Evolutionary conservation across 2,888 invertebrate genomes (phyloP).

Genomic region (Parasteatoda lunata): DNA sequence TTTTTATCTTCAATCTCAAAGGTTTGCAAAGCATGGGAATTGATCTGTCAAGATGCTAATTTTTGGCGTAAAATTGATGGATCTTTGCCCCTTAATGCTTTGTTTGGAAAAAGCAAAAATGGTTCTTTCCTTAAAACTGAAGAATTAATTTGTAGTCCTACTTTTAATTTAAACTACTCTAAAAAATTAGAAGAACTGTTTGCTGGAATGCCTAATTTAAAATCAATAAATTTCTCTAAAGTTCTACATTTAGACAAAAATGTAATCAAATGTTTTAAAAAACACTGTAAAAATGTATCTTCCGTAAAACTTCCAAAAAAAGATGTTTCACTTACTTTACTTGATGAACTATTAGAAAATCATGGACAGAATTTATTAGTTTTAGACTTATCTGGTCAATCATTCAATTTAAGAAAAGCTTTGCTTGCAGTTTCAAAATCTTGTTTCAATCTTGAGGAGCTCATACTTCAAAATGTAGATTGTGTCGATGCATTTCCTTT

Average conservation of each 20-base stretch:
- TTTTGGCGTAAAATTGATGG: neutral
- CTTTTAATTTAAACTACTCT: neutral
- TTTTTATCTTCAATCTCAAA: neutral
- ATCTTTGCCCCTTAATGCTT: neutral
- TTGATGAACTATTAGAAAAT: neutral
- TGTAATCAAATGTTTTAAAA: neutral
- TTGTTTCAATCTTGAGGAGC: neutral
- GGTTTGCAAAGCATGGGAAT: neutral
- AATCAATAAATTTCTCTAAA: neutral
- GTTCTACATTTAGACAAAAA: neutral
- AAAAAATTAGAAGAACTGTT: neutral
- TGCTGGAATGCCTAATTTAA: neutral
- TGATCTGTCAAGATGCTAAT: neutral
- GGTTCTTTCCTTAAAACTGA: neutral
- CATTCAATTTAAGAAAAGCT: neutral
- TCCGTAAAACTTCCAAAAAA: neutral
- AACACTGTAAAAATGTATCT: neutral
- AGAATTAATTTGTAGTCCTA: neutral
- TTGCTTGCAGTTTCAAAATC: neutral
- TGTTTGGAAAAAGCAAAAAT: neutral
- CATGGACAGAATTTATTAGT: neutral
- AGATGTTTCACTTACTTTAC: too few relatives aligned
- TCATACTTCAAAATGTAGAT: neutral
- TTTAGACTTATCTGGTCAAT: neutral
- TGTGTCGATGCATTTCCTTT: neutral